A percentile compares a stretch with the other conserved stretches of the same genome.
Evolutionary conservation across 1,140 invertebrate genomes (phyloP).

Genomic region (Colletes gigas): DNA sequence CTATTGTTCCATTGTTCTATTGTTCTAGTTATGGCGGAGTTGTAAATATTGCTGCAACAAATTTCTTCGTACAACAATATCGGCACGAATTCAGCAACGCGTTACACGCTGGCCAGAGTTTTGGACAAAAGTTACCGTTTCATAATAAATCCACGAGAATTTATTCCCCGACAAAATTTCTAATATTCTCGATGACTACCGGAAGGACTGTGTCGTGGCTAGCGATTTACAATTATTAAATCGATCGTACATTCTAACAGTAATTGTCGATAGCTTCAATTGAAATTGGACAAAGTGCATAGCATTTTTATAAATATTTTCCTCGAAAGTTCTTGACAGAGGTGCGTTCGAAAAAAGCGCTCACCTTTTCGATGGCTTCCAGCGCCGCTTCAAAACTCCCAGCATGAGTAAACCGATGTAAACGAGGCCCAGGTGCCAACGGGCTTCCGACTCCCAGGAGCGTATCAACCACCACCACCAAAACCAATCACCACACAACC

Average conservation of each 20-base stretch:
- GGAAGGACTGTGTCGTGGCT: too few relatives aligned
- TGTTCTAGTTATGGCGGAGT: slow-evolving; percentile 24
- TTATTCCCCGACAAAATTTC: too few relatives aligned
- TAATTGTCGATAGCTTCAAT: too few relatives aligned
- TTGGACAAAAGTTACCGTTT: not conserved
- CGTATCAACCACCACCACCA: slow-evolving; percentile 59
- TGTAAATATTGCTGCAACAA: slow-evolving; percentile 35
- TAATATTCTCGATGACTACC: too few relatives aligned
- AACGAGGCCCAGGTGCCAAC: slow-evolving; percentile 52
- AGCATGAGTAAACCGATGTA: slow-evolving; percentile 69
- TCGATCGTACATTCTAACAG: too few relatives aligned
- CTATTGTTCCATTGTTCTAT: slow-evolving; percentile 50
- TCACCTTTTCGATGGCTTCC: slow-evolving; percentile 77
- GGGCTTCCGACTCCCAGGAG: slow-evolving; percentile 51
- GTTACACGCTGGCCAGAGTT: not conserved
- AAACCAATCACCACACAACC: slow-evolving; percentile 63
- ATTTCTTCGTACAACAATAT: slow-evolving; percentile 26
- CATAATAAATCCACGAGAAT: not conserved
- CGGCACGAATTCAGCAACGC: slow-evolving; percentile 7
- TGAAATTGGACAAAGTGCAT: too few relatives aligned
- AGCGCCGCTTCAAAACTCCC: slow-evolving; percentile 76
- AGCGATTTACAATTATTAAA: too few relatives aligned
- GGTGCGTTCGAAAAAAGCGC: not conserved
- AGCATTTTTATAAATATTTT: too few relatives aligned
- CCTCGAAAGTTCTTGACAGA: too few relatives aligned